phyloP scores from a whole-genome alignment of 2,797 vertebrate genomes.

The Varecia variegata region DNA sequence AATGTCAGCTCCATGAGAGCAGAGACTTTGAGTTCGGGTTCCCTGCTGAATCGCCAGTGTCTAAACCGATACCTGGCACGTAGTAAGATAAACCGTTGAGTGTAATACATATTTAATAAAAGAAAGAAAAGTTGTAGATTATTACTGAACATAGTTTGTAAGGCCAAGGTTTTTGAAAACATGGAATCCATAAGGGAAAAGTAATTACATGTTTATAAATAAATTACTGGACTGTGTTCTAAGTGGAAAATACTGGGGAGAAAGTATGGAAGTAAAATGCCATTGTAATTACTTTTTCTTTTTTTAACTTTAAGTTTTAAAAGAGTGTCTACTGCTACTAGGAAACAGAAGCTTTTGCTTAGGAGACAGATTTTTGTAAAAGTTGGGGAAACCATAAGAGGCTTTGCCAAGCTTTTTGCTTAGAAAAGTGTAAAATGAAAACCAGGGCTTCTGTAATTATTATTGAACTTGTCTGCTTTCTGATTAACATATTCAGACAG shows the following conservation, averaged over 20 bases:
- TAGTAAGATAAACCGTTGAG: not conserved
- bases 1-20: not conserved
- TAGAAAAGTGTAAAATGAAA: constrained; percentile 27
- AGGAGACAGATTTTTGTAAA: constrained; percentile 63
- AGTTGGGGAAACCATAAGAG: constrained; percentile 3
- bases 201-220: constrained; percentile 3
- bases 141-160: not conserved
- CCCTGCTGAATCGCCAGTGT: not conserved
- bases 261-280: constrained; percentile 48
- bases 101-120: not conserved
- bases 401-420: constrained; percentile 48
- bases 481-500: not conserved
- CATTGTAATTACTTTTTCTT: constrained; percentile 44
- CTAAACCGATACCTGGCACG: not conserved
- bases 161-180: constrained; percentile 31
- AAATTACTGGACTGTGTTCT: not conserved
- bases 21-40: not conserved
- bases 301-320: constrained; percentile 41
- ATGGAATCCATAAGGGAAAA: not conserved
- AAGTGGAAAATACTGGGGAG: constrained; percentile 34
- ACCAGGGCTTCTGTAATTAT: constrained; percentile 39
- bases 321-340: constrained; percentile 37
- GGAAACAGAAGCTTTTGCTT: constrained; percentile 68
- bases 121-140: not conserved
- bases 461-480: constrained; percentile 32